Evolutionary conservation across 2,888 invertebrate genomes (phyloP).

Genomic region (Alentia gelatinosa): DNA sequence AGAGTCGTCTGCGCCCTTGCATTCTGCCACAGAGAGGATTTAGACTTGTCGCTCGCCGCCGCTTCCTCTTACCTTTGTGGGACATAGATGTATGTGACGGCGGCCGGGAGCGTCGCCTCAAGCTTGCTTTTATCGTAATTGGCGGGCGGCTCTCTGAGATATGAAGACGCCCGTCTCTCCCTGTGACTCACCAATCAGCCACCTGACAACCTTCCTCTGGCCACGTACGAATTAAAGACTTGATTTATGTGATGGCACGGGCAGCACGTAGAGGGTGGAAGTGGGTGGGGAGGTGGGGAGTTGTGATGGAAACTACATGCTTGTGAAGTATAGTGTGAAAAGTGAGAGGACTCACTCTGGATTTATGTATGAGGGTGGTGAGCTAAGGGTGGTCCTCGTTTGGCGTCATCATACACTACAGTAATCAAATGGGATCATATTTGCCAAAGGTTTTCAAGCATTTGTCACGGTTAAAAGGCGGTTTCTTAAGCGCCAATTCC

Average conservation of each 20-base stretch:
- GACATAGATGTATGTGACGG: background rate
- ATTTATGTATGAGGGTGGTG: too few species aligned
- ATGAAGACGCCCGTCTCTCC: background rate
- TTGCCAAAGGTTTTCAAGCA: too few species aligned
- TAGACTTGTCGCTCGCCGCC: too few species aligned
- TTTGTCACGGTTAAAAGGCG: too few species aligned
- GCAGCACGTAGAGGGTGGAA: background rate
- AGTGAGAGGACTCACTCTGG: background rate
- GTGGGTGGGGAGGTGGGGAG: background rate
- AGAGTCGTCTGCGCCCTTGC: background rate
- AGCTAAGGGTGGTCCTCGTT: too few species aligned
- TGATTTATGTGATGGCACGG: background rate
- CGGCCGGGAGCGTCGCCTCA: background rate
- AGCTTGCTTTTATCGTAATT: slow-evolving; percentile 30
- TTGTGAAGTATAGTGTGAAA: background rate
- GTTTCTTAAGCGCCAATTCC: too few species aligned
- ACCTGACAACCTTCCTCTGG: background rate
- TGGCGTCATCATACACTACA: too few species aligned
- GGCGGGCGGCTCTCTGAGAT: background rate
- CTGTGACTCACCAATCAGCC: slow-evolving; percentile 21
- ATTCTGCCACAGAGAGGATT: background rate
- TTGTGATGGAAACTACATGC: background rate
- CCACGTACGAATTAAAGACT: background rate
- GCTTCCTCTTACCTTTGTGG: too few species aligned
- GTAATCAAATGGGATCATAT: too few species aligned